Conservation (phyloP, 1,140 invertebrate species). For the Drosophila nigromelanica region DNA sequence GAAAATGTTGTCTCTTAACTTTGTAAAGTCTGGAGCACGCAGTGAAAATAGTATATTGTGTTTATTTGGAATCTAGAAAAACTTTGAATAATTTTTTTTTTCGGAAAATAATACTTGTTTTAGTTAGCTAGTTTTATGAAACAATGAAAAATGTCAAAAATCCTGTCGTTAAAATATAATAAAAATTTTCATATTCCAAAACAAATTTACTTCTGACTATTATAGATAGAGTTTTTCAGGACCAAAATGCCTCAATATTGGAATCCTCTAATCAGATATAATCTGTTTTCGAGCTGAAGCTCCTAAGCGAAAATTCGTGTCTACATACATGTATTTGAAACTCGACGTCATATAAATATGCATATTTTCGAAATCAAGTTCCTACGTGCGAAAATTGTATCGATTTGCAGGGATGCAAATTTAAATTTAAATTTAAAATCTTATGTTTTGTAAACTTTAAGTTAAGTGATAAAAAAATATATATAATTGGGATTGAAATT, state of each 20-base stretch:
- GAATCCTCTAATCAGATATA: background rate
- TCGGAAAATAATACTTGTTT: too few relatives aligned
- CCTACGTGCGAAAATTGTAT: background rate
- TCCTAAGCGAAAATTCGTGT: background rate
- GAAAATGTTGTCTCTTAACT: background rate
- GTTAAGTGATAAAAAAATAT: background rate
- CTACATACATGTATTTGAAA: background rate
- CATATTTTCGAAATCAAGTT: background rate
- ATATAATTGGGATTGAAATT: background rate
- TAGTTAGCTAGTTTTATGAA: too few relatives aligned
- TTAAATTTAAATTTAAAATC: background rate
- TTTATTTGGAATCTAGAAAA: too few relatives aligned
- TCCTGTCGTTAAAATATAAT: too few relatives aligned
- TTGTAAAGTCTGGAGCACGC: too few relatives aligned
- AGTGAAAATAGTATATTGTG: too few relatives aligned
- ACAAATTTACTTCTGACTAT: background rate
- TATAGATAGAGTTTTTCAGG: too few relatives aligned
- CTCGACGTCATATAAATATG: background rate
- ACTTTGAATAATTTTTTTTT: too few relatives aligned
- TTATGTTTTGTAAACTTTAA: background rate
- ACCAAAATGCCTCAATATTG: too few relatives aligned
- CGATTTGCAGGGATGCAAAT: background rate
- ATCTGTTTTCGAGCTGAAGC: background rate
- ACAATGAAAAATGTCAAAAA: too few relatives aligned
- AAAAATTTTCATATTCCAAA: background rate